These are phyloP conservation scores for Monomorium pharaonis DNA, from an alignment of 1,140 invertebrate species.

Conservation along the genomic window DNA sequence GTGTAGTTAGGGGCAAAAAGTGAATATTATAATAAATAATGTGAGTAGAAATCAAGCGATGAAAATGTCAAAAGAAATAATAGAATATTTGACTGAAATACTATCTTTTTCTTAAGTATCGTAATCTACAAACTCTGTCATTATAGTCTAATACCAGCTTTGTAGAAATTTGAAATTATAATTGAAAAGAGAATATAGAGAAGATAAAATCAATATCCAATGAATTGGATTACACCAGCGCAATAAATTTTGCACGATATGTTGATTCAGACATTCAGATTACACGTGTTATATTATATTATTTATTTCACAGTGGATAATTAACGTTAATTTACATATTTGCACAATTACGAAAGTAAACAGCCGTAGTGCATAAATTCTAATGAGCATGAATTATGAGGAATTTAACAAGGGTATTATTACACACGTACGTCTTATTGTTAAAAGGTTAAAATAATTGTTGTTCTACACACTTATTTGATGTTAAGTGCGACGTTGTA, in stretches of 20 bases:
- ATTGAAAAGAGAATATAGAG: neutral
- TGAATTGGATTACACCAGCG: neutral
- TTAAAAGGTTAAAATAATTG: neutral
- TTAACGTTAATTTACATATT: neutral
- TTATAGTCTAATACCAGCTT: too few species aligned
- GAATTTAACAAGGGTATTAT: constrained; percentile 27
- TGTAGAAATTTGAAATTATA: neutral
- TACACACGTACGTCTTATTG: neutral
- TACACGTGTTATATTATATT: too few species aligned
- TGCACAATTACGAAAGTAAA: neutral
- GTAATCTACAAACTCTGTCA: too few species aligned
- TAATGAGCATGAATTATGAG: constrained; percentile 7
- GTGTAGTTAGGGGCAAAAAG: constrained; percentile 96
- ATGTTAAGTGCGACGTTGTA: neutral
- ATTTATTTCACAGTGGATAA: constrained; percentile 88
- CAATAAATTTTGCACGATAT: neutral
- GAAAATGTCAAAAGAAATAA: too few species aligned
- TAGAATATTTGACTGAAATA: too few species aligned
- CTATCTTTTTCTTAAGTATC: too few species aligned
- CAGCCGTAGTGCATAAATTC: neutral
- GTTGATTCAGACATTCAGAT: too few species aligned
- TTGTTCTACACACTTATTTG: neutral
- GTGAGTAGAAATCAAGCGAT: too few species aligned
- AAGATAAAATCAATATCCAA: neutral
- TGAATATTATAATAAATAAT: constrained; percentile 77